Conservation (phyloP, 1,140 invertebrate genomes). For the Ephestia elutella region DNA sequence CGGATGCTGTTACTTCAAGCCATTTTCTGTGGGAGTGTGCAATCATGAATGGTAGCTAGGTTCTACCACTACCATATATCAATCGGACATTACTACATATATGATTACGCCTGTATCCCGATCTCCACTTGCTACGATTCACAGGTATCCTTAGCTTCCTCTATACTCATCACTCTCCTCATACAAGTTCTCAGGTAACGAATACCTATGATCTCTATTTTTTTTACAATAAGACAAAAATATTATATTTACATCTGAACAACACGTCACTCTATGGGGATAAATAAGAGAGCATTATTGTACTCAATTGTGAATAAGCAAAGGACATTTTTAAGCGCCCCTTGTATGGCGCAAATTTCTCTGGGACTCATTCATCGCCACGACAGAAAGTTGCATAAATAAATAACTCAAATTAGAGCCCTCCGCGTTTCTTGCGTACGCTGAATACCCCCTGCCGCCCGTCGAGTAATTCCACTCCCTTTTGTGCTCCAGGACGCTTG, state of each 20-base stretch:
- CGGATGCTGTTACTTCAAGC: too few relatives aligned
- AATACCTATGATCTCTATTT: too few relatives aligned
- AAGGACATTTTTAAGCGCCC: slow-evolving; percentile 38
- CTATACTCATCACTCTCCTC: too few relatives aligned
- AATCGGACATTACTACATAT: too few relatives aligned
- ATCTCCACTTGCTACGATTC: too few relatives aligned
- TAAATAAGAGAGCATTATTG: neutral
- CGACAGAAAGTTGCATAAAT: slow-evolving; percentile 54
- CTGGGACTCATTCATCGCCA: slow-evolving; percentile 37
- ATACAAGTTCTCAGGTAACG: too few relatives aligned
- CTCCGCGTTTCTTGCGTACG: slow-evolving; percentile 31
- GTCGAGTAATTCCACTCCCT: slow-evolving; percentile 25
- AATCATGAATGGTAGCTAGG: too few relatives aligned
- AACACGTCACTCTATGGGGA: neutral
- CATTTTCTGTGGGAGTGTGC: too few relatives aligned
- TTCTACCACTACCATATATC: too few relatives aligned
- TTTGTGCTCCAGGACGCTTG: slow-evolving; percentile 22
- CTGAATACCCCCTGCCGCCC: slow-evolving; percentile 17
- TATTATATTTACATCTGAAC: slow-evolving; percentile 1
- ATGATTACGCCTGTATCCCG: too few relatives aligned
- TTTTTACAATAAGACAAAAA: too few relatives aligned
- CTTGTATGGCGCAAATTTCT: slow-evolving; percentile 22
- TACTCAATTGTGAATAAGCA: slow-evolving; percentile 22
- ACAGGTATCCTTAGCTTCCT: too few relatives aligned
- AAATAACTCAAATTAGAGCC: slow-evolving; percentile 52